Evolutionary conservation across 2,797 vertebrate genomes (phyloP).

Genomic region (Luscinia megarhynchos): DNA sequence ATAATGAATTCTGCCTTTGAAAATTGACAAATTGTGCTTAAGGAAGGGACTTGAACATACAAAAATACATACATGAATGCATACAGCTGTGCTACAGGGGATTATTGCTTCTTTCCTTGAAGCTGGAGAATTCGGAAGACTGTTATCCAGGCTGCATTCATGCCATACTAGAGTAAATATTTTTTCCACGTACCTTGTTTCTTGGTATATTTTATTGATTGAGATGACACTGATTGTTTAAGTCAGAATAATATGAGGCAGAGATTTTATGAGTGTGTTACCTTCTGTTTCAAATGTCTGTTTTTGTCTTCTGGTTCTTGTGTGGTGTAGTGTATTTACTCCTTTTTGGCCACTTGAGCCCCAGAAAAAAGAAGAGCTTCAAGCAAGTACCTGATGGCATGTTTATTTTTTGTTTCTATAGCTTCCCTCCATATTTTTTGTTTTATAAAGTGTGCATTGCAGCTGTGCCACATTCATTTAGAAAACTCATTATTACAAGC

Average conservation of each 20-base stretch:
- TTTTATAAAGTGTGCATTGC: conserved; percentile 78
- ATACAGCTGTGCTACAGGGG: not conserved
- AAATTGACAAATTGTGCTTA: accelerated
- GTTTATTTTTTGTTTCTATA: conserved; percentile 84
- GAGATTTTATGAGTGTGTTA: conserved; percentile 68
- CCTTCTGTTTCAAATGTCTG: conserved; percentile 80
- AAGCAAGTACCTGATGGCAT: conserved; percentile 98
- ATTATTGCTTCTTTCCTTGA: not conserved
- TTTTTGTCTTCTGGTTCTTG: conserved; percentile 86
- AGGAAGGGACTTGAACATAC: not conserved
- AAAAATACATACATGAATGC: not conserved
- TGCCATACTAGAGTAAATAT: not conserved
- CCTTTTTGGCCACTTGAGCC: conserved; percentile 94
- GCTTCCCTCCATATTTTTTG: conserved; percentile 80
- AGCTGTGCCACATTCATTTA: conserved; percentile 79
- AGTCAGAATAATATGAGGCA: conserved; percentile 55
- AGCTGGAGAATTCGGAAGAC: not conserved
- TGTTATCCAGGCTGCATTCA: not conserved
- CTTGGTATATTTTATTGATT: conserved; percentile 16
- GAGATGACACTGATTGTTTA: conserved; percentile 46
- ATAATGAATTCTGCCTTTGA: not conserved
- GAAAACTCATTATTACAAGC: conserved; percentile 72
- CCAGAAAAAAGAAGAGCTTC: conserved; percentile 95
- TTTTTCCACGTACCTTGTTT: not conserved
- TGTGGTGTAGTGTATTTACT: conserved; percentile 90